A percentile compares a stretch with the other conserved stretches of the same genome.
phyloP scores from a whole-genome alignment of 2,888 invertebrate genomes.

The Scaptodrosophila latifasciaeformis region DNA sequence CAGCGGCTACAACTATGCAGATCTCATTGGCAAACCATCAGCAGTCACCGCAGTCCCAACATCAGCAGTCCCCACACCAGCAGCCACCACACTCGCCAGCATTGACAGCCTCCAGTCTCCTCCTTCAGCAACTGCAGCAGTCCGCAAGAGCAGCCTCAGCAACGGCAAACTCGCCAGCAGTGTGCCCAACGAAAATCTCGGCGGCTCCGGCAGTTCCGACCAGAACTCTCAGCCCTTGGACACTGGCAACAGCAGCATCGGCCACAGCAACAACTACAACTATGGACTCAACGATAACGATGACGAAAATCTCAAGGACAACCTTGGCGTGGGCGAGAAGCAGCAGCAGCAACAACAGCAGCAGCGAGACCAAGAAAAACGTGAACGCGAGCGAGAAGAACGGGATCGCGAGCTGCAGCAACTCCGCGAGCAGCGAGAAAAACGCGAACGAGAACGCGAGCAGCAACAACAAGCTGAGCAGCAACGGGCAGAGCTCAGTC shows the following conservation, averaged over 20 bases:
- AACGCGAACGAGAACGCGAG: slow-evolving; percentile 42
- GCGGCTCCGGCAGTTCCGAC: background rate
- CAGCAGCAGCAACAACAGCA: slow-evolving; percentile 60
- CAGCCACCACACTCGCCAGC: slow-evolving; percentile 24
- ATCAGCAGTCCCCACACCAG: slow-evolving; percentile 24
- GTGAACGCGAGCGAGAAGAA: slow-evolving; percentile 25
- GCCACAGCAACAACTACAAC: slow-evolving; percentile 42
- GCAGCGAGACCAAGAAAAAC: slow-evolving; percentile 18
- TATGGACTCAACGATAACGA: slow-evolving; percentile 71
- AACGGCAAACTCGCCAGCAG: slow-evolving; percentile 32
- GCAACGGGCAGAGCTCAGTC: slow-evolving; percentile 39
- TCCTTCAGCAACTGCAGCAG: slow-evolving; percentile 41
- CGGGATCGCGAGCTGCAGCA: slow-evolving; percentile 31
- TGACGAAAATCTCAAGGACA: slow-evolving; percentile 75
- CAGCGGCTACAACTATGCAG: slow-evolving; percentile 52
- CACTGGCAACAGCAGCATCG: slow-evolving; percentile 27
- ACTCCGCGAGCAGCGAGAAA: slow-evolving; percentile 34
- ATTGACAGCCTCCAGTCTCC: slow-evolving; percentile 26
- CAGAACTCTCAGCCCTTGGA: too few relatives aligned
- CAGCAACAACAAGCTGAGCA: slow-evolving; percentile 51
- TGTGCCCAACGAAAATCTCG: slow-evolving; percentile 1
- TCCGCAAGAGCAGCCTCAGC: slow-evolving; percentile 33
- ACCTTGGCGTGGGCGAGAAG: slow-evolving; percentile 72
- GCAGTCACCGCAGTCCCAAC: slow-evolving; percentile 13
- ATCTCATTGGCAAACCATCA: slow-evolving; percentile 37